phyloP scores from a whole-genome alignment of 2,888 invertebrate species.

The Sisyra nigra region DNA sequence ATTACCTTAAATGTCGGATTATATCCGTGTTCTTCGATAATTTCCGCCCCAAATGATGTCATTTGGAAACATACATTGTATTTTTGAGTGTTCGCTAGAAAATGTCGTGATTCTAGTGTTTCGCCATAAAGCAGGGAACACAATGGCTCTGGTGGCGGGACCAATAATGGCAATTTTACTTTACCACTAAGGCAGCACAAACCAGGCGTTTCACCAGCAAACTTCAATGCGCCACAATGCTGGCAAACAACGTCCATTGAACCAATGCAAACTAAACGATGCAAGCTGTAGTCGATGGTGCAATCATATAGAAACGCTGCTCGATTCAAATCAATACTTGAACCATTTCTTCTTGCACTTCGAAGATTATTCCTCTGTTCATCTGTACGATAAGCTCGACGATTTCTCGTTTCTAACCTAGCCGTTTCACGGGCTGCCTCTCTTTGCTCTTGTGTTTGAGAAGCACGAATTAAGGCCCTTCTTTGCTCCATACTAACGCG shows the following conservation, averaged over 20 bases:
- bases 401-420: conserved; percentile 17
- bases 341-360: conserved; percentile 16
- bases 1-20: conserved; percentile 8
- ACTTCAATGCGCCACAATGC: conserved; percentile 13
- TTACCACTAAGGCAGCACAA: conserved; percentile 12
- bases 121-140: conserved; percentile 9
- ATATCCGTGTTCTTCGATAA: conserved; percentile 8
- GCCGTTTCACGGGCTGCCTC: conserved; percentile 12
- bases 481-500: conserved; percentile 13
- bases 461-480: conserved; percentile 11
- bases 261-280: conserved; percentile 7
- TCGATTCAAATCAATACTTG: conserved; percentile 20
- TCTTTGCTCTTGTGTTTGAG: conserved; percentile 13
- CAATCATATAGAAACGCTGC: conserved; percentile 1
- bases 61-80: conserved; percentile 9
- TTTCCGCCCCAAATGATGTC: conserved; percentile 15
- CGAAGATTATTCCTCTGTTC: conserved; percentile 16
- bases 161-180: conserved; percentile 12
- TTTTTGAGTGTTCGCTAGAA: conserved; percentile 4
- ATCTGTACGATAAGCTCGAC: conserved; percentile 14
- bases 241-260: conserved; percentile 11
- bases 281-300: background rate
- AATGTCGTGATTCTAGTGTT: conserved; percentile 5
- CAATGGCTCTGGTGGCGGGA: conserved; percentile 10
- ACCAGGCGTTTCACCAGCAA: conserved; percentile 13